Percentiles rank a stretch among this genome's conserved stretches.
Conservation (phyloP, 2,888 invertebrate species). For the Flexamia atlantica region DNA sequence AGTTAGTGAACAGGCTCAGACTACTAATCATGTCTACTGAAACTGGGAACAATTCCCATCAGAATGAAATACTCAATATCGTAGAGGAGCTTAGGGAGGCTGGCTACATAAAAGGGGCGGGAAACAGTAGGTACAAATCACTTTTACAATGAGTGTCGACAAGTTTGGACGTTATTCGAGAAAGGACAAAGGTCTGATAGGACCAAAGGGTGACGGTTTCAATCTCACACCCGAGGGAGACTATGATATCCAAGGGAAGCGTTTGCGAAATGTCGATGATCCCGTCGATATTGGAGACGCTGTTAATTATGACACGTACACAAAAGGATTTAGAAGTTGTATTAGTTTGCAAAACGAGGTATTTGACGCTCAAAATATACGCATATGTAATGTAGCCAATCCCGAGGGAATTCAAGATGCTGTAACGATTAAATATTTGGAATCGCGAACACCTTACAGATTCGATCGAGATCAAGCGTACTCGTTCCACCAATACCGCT, state of each 20-base stretch:
- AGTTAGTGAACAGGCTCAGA: slow-evolving; percentile 20
- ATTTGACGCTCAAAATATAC: slow-evolving; percentile 34
- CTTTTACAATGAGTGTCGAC: slow-evolving; percentile 46
- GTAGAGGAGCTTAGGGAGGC: slow-evolving; percentile 50
- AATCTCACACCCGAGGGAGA: slow-evolving; percentile 31
- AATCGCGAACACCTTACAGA: no score
- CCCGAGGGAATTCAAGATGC: neutral
- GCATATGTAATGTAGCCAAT: neutral
- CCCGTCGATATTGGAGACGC: neutral
- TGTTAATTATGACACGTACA: no score
- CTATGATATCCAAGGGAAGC: slow-evolving; percentile 43
- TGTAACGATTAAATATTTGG: no score
- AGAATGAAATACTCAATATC: slow-evolving; percentile 43
- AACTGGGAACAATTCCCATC: slow-evolving; percentile 23
- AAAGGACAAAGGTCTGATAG: neutral
- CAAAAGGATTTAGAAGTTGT: no score
- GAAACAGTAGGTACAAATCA: neutral
- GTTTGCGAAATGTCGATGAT: neutral
- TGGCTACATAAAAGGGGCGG: slow-evolving; percentile 15
- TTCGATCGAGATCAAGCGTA: no score
- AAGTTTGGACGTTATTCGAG: slow-evolving; percentile 39
- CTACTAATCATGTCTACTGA: slow-evolving; percentile 15
- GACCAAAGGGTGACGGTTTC: slow-evolving; percentile 48
- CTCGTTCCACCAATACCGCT: neutral
- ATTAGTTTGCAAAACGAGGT: no score